These are phyloP conservation scores for Myrmecobius fasciatus DNA, from an alignment of 2,113 vertebrate species.

Conservation along the genomic window DNA sequence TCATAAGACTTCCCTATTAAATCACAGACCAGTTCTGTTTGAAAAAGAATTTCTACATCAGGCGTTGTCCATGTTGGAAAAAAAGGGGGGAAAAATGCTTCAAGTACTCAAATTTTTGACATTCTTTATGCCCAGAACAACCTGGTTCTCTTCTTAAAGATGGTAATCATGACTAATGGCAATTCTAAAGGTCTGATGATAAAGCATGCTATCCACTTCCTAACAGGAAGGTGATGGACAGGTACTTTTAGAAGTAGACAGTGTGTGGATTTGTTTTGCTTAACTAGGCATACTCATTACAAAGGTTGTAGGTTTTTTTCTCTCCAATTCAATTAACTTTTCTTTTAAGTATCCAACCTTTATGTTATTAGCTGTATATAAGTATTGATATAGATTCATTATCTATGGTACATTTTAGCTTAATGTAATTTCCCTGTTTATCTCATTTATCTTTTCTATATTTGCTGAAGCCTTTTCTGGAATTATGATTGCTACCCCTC, in stretches of 20 bases:
- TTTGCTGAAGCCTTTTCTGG: neutral
- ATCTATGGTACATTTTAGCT: neutral
- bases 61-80: neutral
- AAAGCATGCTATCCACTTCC: neutral
- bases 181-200: neutral
- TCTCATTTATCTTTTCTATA: slow-evolving; percentile 1
- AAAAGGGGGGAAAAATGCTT: neutral
- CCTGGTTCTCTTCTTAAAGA: neutral
- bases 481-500: neutral
- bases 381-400: neutral
- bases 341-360: neutral
- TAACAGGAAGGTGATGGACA: neutral
- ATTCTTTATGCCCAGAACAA: neutral
- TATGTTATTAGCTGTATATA: neutral
- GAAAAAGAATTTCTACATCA: neutral
- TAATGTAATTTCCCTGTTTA: neutral
- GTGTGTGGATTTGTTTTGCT: neutral
- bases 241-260: neutral
- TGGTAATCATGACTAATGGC: neutral
- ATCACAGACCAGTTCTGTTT: neutral
- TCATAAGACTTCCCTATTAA: neutral
- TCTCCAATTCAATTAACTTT: neutral
- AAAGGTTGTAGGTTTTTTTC: neutral
- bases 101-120: neutral
- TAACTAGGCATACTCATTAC: neutral